phyloP scores from a whole-genome alignment of 2,888 invertebrate species.

The Hirudinaria manillensis region DNA sequence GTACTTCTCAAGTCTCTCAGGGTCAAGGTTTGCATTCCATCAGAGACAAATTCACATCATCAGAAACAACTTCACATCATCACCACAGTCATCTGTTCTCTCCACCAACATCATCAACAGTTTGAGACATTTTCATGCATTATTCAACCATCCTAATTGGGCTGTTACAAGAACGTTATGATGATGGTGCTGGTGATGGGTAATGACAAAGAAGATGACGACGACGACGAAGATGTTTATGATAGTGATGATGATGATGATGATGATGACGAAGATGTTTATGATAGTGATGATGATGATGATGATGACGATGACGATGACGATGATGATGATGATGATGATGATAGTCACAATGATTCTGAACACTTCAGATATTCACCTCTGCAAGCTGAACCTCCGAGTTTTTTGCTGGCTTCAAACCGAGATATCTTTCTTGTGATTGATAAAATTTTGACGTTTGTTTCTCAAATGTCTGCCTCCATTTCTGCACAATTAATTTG shows the following conservation, averaged over 20 bases:
- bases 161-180: neutral
- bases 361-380: slow-evolving; percentile 17
- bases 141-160: neutral
- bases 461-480: slow-evolving; percentile 95
- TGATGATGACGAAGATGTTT: neutral
- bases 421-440: slow-evolving; percentile 87
- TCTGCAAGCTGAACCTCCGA: slow-evolving; percentile 58
- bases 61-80: no score
- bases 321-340: neutral
- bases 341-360: neutral
- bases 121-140: no score
- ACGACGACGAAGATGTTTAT: neutral
- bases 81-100: no score
- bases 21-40: no score
- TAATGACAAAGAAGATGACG: neutral
- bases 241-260: neutral
- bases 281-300: neutral
- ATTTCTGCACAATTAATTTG: slow-evolving; percentile 62
- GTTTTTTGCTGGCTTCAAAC: slow-evolving; percentile 47
- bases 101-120: no score
- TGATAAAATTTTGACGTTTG: slow-evolving; percentile 95
- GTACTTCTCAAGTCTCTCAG: no score
- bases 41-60: no score
- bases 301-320: neutral
- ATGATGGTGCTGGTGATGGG: neutral